Evolutionary conservation across 2,888 invertebrate genomes (phyloP).

Genomic region (Acanthosepion lycidas): DNA sequence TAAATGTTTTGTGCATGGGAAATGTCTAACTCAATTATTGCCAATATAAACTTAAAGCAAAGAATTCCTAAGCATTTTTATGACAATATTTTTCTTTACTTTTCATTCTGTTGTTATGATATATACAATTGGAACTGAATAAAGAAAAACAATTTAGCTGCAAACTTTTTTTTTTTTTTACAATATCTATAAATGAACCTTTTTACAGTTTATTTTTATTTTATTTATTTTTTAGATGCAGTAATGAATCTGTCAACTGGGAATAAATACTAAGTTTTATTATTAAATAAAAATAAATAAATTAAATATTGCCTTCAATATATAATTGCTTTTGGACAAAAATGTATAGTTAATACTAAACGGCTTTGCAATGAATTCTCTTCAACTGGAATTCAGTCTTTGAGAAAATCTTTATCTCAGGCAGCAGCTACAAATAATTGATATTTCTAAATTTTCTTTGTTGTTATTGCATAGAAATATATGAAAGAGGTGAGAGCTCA

Average conservation of each 20-base stretch:
- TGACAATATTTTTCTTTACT: background rate
- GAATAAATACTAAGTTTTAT: background rate
- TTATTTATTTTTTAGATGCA: background rate
- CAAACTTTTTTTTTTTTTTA: background rate
- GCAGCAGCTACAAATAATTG: background rate
- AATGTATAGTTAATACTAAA: background rate
- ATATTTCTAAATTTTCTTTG: background rate
- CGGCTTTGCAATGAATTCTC: background rate
- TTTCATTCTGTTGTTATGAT: background rate
- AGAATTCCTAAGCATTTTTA: background rate
- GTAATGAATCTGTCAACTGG: background rate
- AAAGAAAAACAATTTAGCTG: background rate
- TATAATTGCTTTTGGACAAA: too few relatives aligned
- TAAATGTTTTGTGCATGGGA: background rate
- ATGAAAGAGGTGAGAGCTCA: too few relatives aligned
- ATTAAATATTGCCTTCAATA: too few relatives aligned
- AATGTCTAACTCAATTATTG: slow-evolving; percentile 21
- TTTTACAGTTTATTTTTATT: background rate
- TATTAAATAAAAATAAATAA: too few relatives aligned
- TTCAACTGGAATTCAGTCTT: background rate
- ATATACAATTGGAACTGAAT: background rate
- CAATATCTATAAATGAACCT: background rate
- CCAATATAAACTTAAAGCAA: background rate
- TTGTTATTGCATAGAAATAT: too few relatives aligned
- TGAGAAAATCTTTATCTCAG: background rate